A percentile compares a stretch with the other conserved stretches of the same genome.
Conservation (phyloP, 2,888 invertebrate genomes). For the Callimorpha dominula region DNA sequence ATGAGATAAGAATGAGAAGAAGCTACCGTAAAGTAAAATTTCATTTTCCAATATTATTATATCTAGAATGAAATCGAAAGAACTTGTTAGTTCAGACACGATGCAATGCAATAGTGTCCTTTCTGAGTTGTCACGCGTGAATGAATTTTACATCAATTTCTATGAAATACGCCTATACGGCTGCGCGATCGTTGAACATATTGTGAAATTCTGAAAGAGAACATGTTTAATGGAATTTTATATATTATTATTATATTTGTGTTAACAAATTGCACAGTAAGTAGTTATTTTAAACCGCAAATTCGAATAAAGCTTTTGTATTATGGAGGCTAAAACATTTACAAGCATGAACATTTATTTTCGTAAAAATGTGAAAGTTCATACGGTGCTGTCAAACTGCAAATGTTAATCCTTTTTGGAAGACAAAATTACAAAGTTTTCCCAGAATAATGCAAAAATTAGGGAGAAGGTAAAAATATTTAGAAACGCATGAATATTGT, state of each 20-base stretch:
- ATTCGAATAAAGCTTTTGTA: not conserved
- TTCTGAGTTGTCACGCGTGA: constrained; percentile 1
- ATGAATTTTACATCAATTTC: constrained; percentile 13
- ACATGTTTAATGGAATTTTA: constrained; percentile 6
- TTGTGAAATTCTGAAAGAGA: constrained; percentile 2
- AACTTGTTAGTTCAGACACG: constrained; percentile 1
- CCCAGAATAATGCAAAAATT: no score
- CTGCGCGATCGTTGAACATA: not conserved
- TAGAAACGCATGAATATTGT: no score
- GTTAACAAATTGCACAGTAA: not conserved
- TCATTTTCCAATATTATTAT: not conserved
- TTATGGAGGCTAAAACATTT: no score
- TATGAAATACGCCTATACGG: constrained; percentile 9
- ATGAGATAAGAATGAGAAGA: no score
- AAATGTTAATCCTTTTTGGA: no score
- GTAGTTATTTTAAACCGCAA: not conserved
- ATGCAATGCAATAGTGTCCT: not conserved
- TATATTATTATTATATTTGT: not conserved
- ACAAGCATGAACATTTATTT: no score
- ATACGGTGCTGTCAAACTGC: no score
- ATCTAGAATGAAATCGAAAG: constrained; percentile 2
- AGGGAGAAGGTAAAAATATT: no score
- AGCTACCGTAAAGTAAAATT: not conserved
- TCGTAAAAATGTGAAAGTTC: no score
- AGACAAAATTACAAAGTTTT: no score